Base-by-base conservation (phyloP, 2,888 invertebrate genomes). In the Limnephilus auricula region DNA sequence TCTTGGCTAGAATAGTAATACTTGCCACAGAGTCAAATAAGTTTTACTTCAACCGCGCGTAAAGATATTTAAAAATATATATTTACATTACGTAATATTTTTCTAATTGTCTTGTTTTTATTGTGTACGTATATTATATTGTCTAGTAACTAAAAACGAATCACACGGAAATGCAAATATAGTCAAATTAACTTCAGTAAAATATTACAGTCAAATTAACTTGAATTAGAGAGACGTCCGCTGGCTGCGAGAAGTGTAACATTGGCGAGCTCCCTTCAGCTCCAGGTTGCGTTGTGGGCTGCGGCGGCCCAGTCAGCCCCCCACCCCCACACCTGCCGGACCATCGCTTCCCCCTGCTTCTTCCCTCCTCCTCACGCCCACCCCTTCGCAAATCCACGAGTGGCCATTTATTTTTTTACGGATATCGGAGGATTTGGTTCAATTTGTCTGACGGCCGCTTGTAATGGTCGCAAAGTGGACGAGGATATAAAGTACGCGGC, bases 391-490 rank as follows among this genome's bases (percentile, higher is more conserved):
- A 83, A 91, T 88, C 80, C 79, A 40, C 82, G 89, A 90, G 65
- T 83, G 91, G 91, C 92, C 92, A 90, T 93, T 93, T 93, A 91
- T 91, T 92, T 92, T 92, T 93, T 93, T 93, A 93, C 92, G 93
- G 92, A 93, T 93, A 93, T 93, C 93, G 92, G 89, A 93, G 93
- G 93, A 93, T 93, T 93, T 92, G 79, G 92, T 93, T 90, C 93
- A 93, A 93, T 93, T 93, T 93, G 93, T 89, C 84, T 37, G 91
- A 65, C 82, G 88, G 91, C 82, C 91, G 79, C 89, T 85, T 87
- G 88, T 91, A 92, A 91, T 83, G 87, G 86, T 90, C 78, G 89
- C 79, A 79, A 79, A 89, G 89, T 89, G 89, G 89, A 34, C 79
- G 79, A 79, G 89, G 79, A 88, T 88, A 88, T 79, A 89, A 89